Conservation (phyloP, 2,888 invertebrate genomes). For the Octonoba sinensis region DNA sequence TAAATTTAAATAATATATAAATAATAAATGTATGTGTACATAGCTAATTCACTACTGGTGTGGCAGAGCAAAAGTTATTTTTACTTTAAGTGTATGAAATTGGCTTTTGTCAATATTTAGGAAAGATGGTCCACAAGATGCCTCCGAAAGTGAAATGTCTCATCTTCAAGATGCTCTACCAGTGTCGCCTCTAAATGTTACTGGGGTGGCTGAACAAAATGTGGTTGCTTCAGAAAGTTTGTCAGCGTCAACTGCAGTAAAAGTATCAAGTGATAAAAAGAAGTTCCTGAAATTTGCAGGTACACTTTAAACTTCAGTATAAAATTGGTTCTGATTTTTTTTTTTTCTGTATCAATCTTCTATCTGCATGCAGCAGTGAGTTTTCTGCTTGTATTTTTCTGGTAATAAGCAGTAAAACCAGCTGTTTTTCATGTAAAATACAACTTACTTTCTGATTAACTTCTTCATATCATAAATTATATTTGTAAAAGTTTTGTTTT, state of each 20-base stretch:
- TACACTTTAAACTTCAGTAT: too few species aligned
- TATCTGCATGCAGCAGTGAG: not conserved
- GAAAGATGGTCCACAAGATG: slow-evolving; percentile 68
- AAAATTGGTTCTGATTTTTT: not conserved
- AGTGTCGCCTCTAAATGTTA: slow-evolving; percentile 66
- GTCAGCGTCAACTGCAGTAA: slow-evolving; percentile 66
- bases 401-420: too few species aligned
- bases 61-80: too few species aligned
- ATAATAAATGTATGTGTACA: too few species aligned
- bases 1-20: too few species aligned
- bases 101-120: slow-evolving; percentile 5
- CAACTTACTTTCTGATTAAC: too few species aligned
- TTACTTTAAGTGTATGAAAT: too few species aligned
- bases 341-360: slow-evolving; percentile 20
- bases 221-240: slow-evolving; percentile 68
- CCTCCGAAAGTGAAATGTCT: slow-evolving; percentile 73
- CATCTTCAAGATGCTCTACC: slow-evolving; percentile 71
- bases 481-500: too few species aligned
- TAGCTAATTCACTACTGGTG: too few species aligned
- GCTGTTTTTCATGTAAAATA: too few species aligned
- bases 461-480: too few species aligned
- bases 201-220: slow-evolving; percentile 2
- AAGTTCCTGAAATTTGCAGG: slow-evolving; percentile 86
- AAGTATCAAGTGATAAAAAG: slow-evolving; percentile 78
- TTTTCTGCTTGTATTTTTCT: too few species aligned